Base-by-base conservation (phyloP, 2,113 vertebrate species). In the Dinomys branickii region DNA sequence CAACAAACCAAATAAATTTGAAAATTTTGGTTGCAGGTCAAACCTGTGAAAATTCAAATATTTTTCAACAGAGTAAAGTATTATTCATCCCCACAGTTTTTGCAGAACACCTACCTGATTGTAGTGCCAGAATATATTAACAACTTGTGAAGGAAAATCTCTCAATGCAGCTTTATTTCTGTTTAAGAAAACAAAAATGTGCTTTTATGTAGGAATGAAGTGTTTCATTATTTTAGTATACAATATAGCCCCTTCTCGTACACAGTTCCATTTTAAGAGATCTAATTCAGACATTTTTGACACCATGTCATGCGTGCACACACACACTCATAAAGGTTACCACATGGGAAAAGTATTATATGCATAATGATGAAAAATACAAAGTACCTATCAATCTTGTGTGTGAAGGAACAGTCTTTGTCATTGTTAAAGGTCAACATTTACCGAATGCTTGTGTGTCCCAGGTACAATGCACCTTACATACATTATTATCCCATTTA, bases 141-240 rank as follows among this genome's bases (percentile, higher is more conserved):
- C 38, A 91, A 65, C 38, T 59, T 94, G n/a, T 75, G 17, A 59
- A 83, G 59, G 5, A 65, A 89, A 86, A 73, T 92, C 78, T 97
- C 26, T 90, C 59, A 65, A 30, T 35, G 50, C 7, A 50, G 61
- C 86, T 96, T 78, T 94, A 19, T 77, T 22, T 85, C 69, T 88
- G 52, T 44, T 91, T 78, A 75, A 82, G 56, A 69, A 33, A 41
- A 13, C 52, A 50, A 84, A 97, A 69, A 13, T 13, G 11, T 94
- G 30, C 69, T 84, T 65, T 94, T 71, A 78, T 80, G 80, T 26
- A 78, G 41, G 47, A 95, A 78, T 58, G 44, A 89, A 86, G 89
- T 94, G 12, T 85, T 87, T 81, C 73, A 86, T 73, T 90, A 78
- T 83, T 92, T 59, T 82, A 38, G 24, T 38, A 69, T 71, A 80